phyloP scores from a whole-genome alignment of 2,797 vertebrate species.

The Megalops cyprinoides region DNA sequence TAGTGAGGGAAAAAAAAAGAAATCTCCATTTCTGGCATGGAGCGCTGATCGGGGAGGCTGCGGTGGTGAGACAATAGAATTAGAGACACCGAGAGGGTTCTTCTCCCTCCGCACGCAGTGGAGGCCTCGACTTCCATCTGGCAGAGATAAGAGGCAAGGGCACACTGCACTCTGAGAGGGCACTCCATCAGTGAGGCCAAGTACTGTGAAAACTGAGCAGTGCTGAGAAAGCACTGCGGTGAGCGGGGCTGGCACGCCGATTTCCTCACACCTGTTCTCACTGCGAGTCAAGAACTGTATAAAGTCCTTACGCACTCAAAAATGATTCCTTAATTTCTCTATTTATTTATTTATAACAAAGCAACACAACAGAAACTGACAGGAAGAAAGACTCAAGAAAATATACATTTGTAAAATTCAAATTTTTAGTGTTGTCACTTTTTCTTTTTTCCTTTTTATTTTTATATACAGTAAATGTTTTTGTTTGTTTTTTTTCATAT shows the following conservation, averaged over 20 bases:
- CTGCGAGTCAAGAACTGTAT: not conserved
- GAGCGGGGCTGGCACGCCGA: not conserved
- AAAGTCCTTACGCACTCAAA: not conserved
- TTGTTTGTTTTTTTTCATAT: no score
- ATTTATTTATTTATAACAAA: conserved; percentile 16
- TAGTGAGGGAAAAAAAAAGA: not conserved
- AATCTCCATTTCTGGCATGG: not conserved
- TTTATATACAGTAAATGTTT: not conserved
- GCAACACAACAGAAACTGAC: conserved; percentile 55
- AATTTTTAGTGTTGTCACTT: not conserved
- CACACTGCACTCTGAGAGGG: not conserved
- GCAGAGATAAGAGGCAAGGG: conserved; percentile 17
- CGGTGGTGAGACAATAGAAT: conserved; percentile 20
- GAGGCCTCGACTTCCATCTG: not conserved
- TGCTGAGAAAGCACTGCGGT: not conserved
- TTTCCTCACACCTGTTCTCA: not conserved
- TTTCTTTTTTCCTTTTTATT: not conserved
- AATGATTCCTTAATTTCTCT: not conserved
- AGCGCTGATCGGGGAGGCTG: not conserved
- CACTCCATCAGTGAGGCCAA: not conserved
- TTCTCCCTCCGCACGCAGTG: conserved; percentile 1
- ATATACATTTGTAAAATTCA: conserved; percentile 18
- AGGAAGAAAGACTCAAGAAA: conserved; percentile 52
- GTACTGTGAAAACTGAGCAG: not conserved
- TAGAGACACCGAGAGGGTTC: conserved; percentile 1